A percentile compares a stretch with the other conserved stretches of the same genome.
Evolutionary conservation across 1,140 invertebrate genomes (phyloP).

Genomic region (Armadillidium nasatum): DNA sequence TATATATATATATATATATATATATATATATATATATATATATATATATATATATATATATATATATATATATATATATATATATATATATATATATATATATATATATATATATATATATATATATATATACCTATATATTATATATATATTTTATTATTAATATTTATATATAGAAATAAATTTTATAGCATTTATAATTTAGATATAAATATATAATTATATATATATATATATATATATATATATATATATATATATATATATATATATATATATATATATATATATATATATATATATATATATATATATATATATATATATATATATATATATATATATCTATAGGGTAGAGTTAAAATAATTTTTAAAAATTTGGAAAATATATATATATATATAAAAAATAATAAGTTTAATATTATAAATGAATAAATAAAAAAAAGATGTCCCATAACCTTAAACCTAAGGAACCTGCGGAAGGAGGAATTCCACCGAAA

Average conservation of each 20-base stretch:
- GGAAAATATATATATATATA: neutral
- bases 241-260: constrained; percentile 2
- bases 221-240: too few species aligned
- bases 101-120: constrained; percentile 10
- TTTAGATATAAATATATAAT: too few species aligned
- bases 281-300: constrained; percentile 13
- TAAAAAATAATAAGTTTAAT: neutral
- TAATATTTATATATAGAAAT: too few species aligned
- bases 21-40: neutral
- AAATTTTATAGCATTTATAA: too few species aligned
- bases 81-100: constrained; percentile 15
- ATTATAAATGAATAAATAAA: neutral
- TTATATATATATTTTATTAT: constrained; percentile 14
- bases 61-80: constrained; percentile 13
- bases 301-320: constrained; percentile 14
- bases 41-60: constrained; percentile 14
- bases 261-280: constrained; percentile 15
- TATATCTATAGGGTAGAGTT: neutral
- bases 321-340: constrained; percentile 7
- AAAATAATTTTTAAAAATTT: too few species aligned
- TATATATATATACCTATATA: neutral
- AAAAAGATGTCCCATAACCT: neutral
- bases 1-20: too few species aligned
- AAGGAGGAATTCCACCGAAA: neutral
- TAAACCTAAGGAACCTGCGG: neutral